A percentile compares a stretch with the other conserved stretches of the same genome.
These are phyloP conservation scores for Pogonus chalceus DNA, from an alignment of 1,140 invertebrate species.

Conservation along the genomic window DNA sequence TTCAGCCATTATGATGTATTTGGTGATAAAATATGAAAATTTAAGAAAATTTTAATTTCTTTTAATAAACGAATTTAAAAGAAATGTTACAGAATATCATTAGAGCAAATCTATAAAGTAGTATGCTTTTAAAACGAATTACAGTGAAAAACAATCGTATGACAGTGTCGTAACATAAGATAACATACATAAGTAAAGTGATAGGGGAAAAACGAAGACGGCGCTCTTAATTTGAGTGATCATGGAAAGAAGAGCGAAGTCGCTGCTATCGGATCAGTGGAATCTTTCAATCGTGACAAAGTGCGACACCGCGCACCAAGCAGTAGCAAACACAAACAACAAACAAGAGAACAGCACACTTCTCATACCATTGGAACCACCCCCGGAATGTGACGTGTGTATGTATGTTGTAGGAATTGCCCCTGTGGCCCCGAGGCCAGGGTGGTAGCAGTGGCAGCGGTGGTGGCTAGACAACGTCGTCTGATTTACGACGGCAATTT, in stretches of 20 bases:
- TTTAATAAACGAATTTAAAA: no score
- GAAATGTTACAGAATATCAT: no score
- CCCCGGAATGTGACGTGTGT: no score
- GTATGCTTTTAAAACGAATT: no score
- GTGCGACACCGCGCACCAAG: neutral
- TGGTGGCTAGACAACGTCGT: neutral
- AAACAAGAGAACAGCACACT: neutral
- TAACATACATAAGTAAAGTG: no score
- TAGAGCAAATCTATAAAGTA: no score
- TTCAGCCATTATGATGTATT: no score
- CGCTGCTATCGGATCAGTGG: neutral
- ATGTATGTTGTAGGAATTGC: neutral
- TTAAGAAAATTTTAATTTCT: no score
- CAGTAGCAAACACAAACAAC: constrained; percentile 2
- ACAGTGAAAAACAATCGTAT: no score
- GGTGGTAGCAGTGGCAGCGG: neutral
- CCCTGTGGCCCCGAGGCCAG: no score
- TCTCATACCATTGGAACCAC: neutral
- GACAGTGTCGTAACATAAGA: no score
- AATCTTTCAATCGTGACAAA: constrained; percentile 7
- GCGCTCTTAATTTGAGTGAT: neutral
- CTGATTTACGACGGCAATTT: constrained; percentile 23
- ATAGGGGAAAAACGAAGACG: neutral
- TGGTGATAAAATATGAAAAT: no score
- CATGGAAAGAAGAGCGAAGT: neutral